These are phyloP conservation scores for Steromphala cineraria DNA, from an alignment of 2,888 invertebrate genomes.

Conservation along the genomic window DNA sequence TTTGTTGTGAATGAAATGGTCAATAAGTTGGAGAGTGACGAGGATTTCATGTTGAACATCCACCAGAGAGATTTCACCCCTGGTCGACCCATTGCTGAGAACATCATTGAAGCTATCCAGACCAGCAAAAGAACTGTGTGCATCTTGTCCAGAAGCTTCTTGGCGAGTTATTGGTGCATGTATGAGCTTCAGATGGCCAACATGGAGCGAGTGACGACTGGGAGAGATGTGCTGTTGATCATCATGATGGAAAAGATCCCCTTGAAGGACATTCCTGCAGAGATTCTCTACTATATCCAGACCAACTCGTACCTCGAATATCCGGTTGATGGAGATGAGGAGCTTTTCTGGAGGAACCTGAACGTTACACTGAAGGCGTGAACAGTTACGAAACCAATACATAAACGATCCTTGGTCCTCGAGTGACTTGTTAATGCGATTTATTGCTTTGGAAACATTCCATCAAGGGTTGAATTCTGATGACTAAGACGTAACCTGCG, in stretches of 20 bases:
- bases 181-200: slow-evolving; percentile 40
- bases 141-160: slow-evolving; percentile 32
- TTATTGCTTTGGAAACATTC: too few species aligned
- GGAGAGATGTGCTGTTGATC: slow-evolving; percentile 19
- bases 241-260: slow-evolving; percentile 20
- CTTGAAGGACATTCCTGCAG: neutral
- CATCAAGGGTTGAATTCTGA: too few species aligned
- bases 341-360: slow-evolving; percentile 7
- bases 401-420: too few species aligned
- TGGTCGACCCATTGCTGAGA: slow-evolving; percentile 33
- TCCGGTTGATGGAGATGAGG: neutral
- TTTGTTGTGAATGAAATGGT: neutral
- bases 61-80: slow-evolving; percentile 39
- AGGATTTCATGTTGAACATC: slow-evolving; percentile 9
- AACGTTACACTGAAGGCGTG: neutral
- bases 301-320: slow-evolving; percentile 23
- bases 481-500: too few species aligned
- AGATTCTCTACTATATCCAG: slow-evolving; percentile 11
- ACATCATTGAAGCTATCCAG: slow-evolving; percentile 34
- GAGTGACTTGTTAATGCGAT: too few species aligned
- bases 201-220: slow-evolving; percentile 26
- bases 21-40: neutral
- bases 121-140: slow-evolving; percentile 37
- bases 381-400: too few species aligned
- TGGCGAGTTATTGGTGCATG: slow-evolving; percentile 24